phyloP scores from a whole-genome alignment of 2,888 invertebrate genomes.

The Cryptophagus acutangulus region DNA sequence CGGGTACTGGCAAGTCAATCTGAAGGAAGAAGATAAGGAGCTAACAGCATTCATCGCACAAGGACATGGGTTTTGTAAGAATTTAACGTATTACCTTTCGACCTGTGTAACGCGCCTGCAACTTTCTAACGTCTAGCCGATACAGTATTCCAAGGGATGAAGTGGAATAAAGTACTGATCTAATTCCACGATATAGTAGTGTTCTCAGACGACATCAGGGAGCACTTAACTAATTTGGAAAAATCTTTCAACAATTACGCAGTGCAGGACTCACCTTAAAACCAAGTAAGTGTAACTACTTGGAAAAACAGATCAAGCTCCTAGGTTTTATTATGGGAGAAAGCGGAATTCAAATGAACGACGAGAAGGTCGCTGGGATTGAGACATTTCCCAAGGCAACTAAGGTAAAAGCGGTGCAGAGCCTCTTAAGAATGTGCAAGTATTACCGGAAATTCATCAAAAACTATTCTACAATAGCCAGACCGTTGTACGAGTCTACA shows the following conservation, averaged over 20 bases:
- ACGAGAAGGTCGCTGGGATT: constrained; percentile 13
- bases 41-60: too few species aligned
- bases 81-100: too few species aligned
- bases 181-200: constrained; percentile 18
- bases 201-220: constrained; percentile 8
- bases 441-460: constrained; percentile 16
- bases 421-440: constrained; percentile 15
- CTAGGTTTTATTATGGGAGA: constrained; percentile 12
- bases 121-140: background rate
- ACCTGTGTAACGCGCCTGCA: too few species aligned
- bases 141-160: too few species aligned
- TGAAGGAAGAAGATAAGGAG: too few species aligned
- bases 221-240: constrained; percentile 11
- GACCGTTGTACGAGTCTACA: constrained; percentile 11
- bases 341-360: constrained; percentile 13
- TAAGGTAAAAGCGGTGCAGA: constrained; percentile 14
- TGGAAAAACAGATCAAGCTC: constrained; percentile 14
- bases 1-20: too few species aligned
- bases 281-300: constrained; percentile 17
- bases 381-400: constrained; percentile 16
- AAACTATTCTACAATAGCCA: constrained; percentile 10
- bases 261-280: constrained; percentile 14
- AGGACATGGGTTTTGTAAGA: too few species aligned
- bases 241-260: constrained; percentile 15
- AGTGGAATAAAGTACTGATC: constrained; percentile 15